A percentile compares a stretch with the other conserved stretches of the same genome.
phyloP scores from a whole-genome alignment of 2,113 vertebrate genomes.

The Panurus biarmicus region DNA sequence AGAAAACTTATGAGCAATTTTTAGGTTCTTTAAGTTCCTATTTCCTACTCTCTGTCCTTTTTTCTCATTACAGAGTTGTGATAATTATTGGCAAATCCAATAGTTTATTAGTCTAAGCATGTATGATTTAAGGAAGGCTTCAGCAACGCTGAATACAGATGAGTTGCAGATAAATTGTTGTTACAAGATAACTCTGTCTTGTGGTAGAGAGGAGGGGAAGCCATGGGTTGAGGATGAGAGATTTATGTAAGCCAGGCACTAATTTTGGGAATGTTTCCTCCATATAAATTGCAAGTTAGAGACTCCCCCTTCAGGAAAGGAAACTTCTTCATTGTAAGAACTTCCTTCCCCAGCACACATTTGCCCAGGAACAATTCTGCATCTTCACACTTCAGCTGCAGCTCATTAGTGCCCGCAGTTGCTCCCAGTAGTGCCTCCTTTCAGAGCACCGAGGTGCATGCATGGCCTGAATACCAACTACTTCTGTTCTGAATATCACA shows the following conservation, averaged over 20 bases:
- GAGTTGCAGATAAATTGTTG: not conserved
- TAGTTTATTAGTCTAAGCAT: not conserved
- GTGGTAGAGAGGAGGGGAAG: not conserved
- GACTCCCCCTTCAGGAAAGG: not conserved
- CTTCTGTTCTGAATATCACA: not conserved
- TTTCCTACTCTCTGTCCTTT: not conserved
- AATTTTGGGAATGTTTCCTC: not conserved
- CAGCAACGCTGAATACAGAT: not conserved
- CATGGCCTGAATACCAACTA: conserved; percentile 17
- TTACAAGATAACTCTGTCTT: not conserved
- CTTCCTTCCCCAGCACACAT: not conserved
- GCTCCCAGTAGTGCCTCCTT: not conserved
- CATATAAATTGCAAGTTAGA: not conserved
- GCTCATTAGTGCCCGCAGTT: conserved; percentile 24
- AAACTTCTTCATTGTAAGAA: not conserved
- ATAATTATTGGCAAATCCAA: not conserved
- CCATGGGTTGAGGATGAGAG: not conserved
- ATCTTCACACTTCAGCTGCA: not conserved
- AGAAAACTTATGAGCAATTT: not conserved
- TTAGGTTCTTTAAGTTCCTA: not conserved
- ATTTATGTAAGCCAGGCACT: not conserved
- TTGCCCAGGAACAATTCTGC: not conserved
- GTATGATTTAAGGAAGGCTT: not conserved
- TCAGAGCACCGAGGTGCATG: not conserved
- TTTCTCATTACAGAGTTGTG: not conserved